Conservation (phyloP, 2,113 vertebrate genomes). For the Chloebia gouldiae region DNA sequence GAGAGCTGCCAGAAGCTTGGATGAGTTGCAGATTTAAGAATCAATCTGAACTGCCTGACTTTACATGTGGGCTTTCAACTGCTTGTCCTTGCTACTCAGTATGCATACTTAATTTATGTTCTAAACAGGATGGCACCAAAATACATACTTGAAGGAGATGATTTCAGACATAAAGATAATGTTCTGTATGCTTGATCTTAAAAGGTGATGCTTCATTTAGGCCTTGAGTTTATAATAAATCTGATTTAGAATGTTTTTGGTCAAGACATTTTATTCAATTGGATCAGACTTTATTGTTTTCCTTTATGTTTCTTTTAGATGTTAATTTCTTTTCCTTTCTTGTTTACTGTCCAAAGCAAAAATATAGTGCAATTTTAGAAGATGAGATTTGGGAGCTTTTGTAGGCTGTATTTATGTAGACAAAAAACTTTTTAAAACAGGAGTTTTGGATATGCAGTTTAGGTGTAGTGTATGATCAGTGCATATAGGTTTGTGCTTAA, state of each 20-base stretch:
- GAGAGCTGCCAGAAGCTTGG: neutral
- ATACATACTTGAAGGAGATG: neutral
- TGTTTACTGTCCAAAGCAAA: neutral
- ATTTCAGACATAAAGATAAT: neutral
- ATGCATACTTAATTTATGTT: neutral
- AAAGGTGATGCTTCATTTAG: neutral
- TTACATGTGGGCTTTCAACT: neutral
- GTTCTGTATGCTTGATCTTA: neutral
- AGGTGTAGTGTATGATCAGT: neutral
- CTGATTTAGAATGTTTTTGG: constrained; percentile 22
- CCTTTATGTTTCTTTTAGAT: constrained; percentile 40
- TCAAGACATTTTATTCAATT: constrained; percentile 33
- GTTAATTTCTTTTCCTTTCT: constrained; percentile 4
- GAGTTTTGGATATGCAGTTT: neutral
- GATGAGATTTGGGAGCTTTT: neutral
- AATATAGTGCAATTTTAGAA: neutral
- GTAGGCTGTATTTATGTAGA: neutral
- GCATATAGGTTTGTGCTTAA: neutral
- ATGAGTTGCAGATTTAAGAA: neutral
- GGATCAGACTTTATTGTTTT: neutral
- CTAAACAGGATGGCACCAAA: neutral
- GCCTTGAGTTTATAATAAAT: neutral
- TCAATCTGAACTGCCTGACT: neutral
- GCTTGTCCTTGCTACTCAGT: neutral
- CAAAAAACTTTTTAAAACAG: neutral